Base-by-base conservation (phyloP, 2,888 invertebrate genomes). In the Leucophenga maculata region DNA sequence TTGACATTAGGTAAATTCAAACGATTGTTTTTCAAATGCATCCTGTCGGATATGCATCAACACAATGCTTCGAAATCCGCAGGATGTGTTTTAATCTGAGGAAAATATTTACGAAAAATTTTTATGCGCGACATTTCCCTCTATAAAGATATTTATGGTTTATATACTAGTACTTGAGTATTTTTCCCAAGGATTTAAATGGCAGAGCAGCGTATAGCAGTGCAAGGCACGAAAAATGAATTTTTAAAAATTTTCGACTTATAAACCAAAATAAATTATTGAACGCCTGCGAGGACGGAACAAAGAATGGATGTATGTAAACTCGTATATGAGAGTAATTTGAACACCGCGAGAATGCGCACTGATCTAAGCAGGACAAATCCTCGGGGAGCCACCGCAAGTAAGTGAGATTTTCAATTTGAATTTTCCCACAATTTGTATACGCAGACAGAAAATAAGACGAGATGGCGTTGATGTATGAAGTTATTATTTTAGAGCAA, bases 301-400 rank as follows among this genome's bases (percentile, higher is more conserved):
- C 39, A 9, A 39, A 39, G 3, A 8, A 39, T 39, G 39, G 18
- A 20, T 39, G 39, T 26, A 26, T 4, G 4, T 26, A 26, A 3
- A 26, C 26, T 26, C 26, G 64, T 75, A 74, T 74, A 72, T 80
- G 77, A 72, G 71, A 72, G 84, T 84, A 84, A 84, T 83, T 78
- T 80, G 84, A 84, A 85, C 83, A 84, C 85, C 84, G 85, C 84
- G 84, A 85, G 84, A 85, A 79, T 72, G 55, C 59, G 20, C 54
- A 50, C 6, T 20, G 68, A 69, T 71, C 39, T 8, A 39, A 39
- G 39, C 54, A 60, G 55, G 52, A 70, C 76, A 74, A 79, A 74
- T 76, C 80, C 77, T 69, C 73, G 72, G 75, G 77, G 75, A 77
- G 70, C 55, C 48, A 67, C 55, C 32, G 48, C 4, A 74, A 71